Evolutionary conservation across 2,888 invertebrate genomes (phyloP), one percentile per base, ranked within the genome.

Genomic region (Isoperla grammatica): DNA sequence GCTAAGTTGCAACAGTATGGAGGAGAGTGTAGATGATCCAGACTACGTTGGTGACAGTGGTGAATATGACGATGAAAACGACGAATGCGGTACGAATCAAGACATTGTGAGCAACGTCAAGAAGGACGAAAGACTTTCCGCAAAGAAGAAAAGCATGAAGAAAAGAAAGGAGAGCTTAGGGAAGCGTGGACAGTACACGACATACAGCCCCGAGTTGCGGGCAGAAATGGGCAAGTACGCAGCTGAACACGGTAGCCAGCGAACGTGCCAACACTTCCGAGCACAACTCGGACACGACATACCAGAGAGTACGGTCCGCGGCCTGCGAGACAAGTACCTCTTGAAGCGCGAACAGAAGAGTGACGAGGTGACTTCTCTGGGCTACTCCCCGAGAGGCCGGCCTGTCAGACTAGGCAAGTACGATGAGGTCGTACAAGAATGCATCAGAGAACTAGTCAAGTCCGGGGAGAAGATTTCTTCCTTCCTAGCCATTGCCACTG

Each of bases 401-500:
- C 70, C 70, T 5, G 67, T 68, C 64, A 57, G 68, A 13, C 64
- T 71, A 4, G 70, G 70, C 2, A 67, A 68, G 57, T 69, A 71
- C 60, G 70, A 71, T 59, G 65, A 65, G 23, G 61, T 68, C 22
- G 70, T 71, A 4, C 66, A 67, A 55, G 68, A 70, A 20, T 71
- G 70, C 56, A 67, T 71, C 48, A 59, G 64, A 35, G 67, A 69
- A 45, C 61, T 71, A 35, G 64, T 67, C n/a, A 65, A 65, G 23
- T 63, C 65, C 37, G 70, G 70, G 15, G 70, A 70, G 59, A 68
- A 67, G 61, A 65, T 69, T 12, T 65, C 69, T 5, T 71, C 73
- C 8, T 70, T 70, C 13, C 65, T 72, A 40, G 74, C 71, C 5
- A 71, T 75, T 40, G 68, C 70, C 29, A 70, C 73, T 39, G 74